Evolutionary conservation across 37 sponge, comb jelly and placozoan species (phyloP).

Genomic region (Cladorhizidae sp.): DNA sequence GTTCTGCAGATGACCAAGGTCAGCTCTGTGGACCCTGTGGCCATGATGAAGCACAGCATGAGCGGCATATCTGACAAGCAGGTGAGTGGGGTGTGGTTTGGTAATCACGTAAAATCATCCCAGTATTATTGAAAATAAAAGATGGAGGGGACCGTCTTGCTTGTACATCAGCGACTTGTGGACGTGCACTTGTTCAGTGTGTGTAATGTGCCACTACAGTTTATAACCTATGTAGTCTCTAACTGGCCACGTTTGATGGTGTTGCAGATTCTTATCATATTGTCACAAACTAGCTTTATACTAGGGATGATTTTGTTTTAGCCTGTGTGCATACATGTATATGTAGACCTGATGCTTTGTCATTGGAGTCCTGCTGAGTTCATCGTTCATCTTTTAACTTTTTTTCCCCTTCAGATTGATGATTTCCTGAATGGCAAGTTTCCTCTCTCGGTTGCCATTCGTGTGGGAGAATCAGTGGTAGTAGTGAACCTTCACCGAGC

Average conservation of each 20-base stretch:
- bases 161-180: too few relatives aligned
- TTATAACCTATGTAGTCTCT: too few relatives aligned
- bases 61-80: slow-evolving; percentile 66
- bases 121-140: too few relatives aligned
- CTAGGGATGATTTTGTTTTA: too few relatives aligned
- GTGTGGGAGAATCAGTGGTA: slow-evolving; percentile 69
- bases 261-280: too few relatives aligned
- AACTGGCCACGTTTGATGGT: too few relatives aligned
- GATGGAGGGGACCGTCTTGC: too few relatives aligned
- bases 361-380: neutral
- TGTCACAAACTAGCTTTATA: too few relatives aligned
- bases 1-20: slow-evolving; percentile 8
- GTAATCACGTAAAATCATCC: too few relatives aligned
- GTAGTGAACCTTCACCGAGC: slow-evolving; percentile 73
- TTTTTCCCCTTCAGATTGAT: slow-evolving; percentile 57
- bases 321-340: too few relatives aligned
- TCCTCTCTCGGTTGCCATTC: slow-evolving; percentile 69
- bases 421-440: slow-evolving; percentile 67
- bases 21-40: slow-evolving; percentile 59
- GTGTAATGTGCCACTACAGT: too few relatives aligned
- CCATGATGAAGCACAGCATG: slow-evolving; percentile 84
- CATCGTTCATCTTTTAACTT: neutral
- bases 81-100: slow-evolving; percentile 32
- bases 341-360: slow-evolving; percentile 14
- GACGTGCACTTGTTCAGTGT: too few relatives aligned